Percentiles rank a stretch among this genome's conserved stretches.
These are phyloP conservation scores for Halcyon senegalensis DNA, from an alignment of 2,113 vertebrate genomes.

Conservation along the genomic window DNA sequence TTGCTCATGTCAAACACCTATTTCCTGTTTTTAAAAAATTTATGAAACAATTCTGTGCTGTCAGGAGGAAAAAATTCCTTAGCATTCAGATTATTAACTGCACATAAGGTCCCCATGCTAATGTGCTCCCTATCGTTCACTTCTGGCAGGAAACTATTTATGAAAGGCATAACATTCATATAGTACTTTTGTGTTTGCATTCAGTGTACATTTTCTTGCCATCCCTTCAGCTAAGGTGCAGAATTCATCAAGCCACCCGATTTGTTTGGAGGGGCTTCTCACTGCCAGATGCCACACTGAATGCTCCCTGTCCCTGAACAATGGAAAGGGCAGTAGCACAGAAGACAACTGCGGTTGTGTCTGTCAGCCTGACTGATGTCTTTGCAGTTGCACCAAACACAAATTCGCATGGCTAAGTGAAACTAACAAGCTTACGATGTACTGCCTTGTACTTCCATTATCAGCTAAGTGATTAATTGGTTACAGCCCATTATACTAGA, in stretches of 20 bases:
- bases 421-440: background rate
- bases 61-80: constrained; percentile 30
- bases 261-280: background rate
- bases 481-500: constrained; percentile 12
- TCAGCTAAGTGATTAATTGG: constrained; percentile 20
- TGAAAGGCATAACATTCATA: constrained; percentile 39
- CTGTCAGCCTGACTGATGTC: background rate
- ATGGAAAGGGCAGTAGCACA: background rate
- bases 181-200: constrained; percentile 40
- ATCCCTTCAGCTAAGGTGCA: background rate
- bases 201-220: background rate
- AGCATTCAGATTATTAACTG: constrained; percentile 66
- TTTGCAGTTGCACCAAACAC: background rate
- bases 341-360: background rate
- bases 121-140: constrained; percentile 41
- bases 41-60: constrained; percentile 69
- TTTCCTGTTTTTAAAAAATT: constrained; percentile 67
- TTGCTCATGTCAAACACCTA: constrained; percentile 64
- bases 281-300: background rate
- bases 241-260: background rate
- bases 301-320: background rate
- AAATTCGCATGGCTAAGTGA: background rate
- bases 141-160: constrained; percentile 46
- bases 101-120: constrained; percentile 13
- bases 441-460: background rate